phyloP scores from a whole-genome alignment of 92 coral and sea anemone genomes.

The Ricordea florida region DNA sequence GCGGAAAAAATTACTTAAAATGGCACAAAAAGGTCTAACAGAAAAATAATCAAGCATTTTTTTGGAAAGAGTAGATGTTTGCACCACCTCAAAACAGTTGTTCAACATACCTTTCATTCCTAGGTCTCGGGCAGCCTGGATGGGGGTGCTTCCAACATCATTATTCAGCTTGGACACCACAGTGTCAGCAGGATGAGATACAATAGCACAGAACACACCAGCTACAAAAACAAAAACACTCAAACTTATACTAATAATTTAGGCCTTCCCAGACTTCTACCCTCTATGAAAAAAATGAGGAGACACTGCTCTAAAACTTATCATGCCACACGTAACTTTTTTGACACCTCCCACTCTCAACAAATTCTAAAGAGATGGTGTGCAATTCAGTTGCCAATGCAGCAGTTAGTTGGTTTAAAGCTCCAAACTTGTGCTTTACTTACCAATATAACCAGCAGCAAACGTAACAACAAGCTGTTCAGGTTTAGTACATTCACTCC shows the following conservation, averaged over 20 bases:
- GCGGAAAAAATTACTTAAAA: too few species aligned
- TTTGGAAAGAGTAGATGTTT: too few species aligned
- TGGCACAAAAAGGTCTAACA: too few species aligned
- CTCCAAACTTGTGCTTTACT: constrained; percentile 12
- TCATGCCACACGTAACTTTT: too few species aligned
- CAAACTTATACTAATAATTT: not conserved
- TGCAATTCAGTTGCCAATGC: too few species aligned
- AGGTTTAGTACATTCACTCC: constrained; percentile 84
- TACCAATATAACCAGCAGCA: constrained; percentile 98
- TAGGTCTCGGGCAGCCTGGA: constrained; percentile 94
- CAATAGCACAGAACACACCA: constrained; percentile 98
- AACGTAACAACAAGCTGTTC: constrained; percentile 97
- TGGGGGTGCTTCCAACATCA: constrained; percentile 92
- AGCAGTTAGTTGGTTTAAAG: too few species aligned
- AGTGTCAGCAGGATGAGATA: constrained; percentile 99
- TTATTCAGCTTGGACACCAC: constrained; percentile 98
- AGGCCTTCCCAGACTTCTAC: too few species aligned
- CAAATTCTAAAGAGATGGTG: too few species aligned
- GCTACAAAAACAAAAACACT: constrained; percentile 43
- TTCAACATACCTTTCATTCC: constrained; percentile 85
- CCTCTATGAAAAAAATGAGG: too few species aligned
- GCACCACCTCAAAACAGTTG: not conserved
- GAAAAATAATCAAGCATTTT: too few species aligned
- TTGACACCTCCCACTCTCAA: too few species aligned
- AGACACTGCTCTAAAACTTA: too few species aligned